Evolutionary conservation across 2,888 invertebrate genomes (phyloP), one percentile per base, ranked within the genome.

Genomic region (Drosophila neotestacea): DNA sequence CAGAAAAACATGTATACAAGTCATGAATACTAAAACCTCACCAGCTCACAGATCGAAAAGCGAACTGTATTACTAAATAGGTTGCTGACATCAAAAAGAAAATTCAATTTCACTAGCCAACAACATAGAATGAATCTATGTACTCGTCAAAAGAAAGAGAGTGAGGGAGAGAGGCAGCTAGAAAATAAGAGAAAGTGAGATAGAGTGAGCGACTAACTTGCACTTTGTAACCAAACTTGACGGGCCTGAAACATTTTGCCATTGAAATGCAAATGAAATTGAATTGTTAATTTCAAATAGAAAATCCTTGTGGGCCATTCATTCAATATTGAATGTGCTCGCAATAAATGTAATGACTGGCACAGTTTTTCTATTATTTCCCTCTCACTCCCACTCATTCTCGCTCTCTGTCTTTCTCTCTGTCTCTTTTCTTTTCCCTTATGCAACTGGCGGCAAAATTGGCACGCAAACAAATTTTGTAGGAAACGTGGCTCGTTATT

Each of bases 191-290:
- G 11, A 32, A 10, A 6, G 11, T 16, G 30, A 16, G 6, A 4
- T 28, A 42, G 34, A 34, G 10, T 32, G 28, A n/a, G 16, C 34
- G 27, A 11, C 44, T 44, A 34, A 6, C 44, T 56, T 13, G 44
- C 61, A 46, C 32, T 55, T 22, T 62, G 62, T 39, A 62, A 62
- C 30, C 44, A 32, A 62, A 62, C 56, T 55, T 54, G 65, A 59
- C 48, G 55, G 36, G 51, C 48, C 60, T 60, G 83, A 48, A 73
- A 82, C 84, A 79, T 83, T 88, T 70, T 48, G 75, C 81, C 89
- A 89, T 85, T 85, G 86, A 85, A 85, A 85, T 85, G 90, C 86
- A 85, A 85, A 85, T 85, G 84, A 88, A 85, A 89, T 85, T 85
- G 90, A 85, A 89, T 85, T 85, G 85, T 85, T 85, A 85, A 85